Evolutionary conservation across 2,888 invertebrate genomes (phyloP).

Genomic region (Agonopterix alstromeriana): DNA sequence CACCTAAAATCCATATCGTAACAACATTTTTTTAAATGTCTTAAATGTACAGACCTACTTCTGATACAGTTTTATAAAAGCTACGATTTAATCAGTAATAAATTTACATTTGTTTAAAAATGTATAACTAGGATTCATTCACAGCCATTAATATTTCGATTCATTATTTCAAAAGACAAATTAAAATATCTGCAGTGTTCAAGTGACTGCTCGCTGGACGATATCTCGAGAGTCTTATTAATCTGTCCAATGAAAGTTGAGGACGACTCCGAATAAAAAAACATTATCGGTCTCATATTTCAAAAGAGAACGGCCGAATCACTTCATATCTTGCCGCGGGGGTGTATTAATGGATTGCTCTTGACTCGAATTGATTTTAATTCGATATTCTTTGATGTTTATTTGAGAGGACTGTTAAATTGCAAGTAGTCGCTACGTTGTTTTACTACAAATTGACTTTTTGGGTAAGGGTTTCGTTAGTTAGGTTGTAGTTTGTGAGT

Average conservation of each 20-base stretch:
- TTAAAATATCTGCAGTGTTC: too few species aligned
- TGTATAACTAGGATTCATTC: too few species aligned
- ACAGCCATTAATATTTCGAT: too few species aligned
- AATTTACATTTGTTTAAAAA: too few species aligned
- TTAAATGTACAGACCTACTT: too few species aligned
- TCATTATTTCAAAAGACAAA: too few species aligned
- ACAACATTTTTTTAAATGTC: too few species aligned
- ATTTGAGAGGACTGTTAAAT: neutral
- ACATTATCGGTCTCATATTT: conserved; percentile 32
- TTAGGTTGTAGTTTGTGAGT: neutral
- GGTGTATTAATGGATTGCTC: conserved; percentile 31
- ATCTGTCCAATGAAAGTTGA: conserved; percentile 38
- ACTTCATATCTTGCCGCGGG: conserved; percentile 31
- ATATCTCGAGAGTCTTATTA: conserved; percentile 24
- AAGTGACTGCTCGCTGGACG: neutral
- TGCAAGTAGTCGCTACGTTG: neutral
- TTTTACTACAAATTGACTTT: neutral
- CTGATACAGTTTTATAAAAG: too few species aligned
- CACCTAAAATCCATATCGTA: too few species aligned
- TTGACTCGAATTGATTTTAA: conserved; percentile 19
- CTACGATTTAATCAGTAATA: too few species aligned
- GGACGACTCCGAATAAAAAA: conserved; percentile 30
- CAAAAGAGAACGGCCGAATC: conserved; percentile 27
- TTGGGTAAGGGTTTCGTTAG: neutral
- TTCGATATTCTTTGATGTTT: conserved; percentile 11